Evolutionary conservation across 2,113 vertebrate genomes (phyloP), one percentile per base, ranked within the genome.

Genomic region (Gobiocypris rarus): DNA sequence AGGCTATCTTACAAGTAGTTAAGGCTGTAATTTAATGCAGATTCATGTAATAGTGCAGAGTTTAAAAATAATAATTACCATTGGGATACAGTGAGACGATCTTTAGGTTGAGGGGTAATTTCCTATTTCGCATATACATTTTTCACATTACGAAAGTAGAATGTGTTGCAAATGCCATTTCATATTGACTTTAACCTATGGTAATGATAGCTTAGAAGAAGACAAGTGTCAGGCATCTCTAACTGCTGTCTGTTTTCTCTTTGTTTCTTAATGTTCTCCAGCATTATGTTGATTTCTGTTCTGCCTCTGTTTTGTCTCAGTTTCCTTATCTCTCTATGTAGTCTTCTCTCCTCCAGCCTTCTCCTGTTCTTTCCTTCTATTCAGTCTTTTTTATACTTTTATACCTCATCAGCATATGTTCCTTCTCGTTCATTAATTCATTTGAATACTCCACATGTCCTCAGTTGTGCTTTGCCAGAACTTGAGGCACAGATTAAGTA

Each of bases 231-330:
- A 59, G 19, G 52, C 69, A 41, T 77, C 22, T 77, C 58, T 79
- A 79, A 56, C 74, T 15, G 61, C 86, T 83, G 6, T 84, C 67
- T 63, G 84, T 84, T 86, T 81, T 67, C 65, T 89, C 86, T 82
- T 87, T 75, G 76, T 85, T 75, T 77, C 17, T 86, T 24, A 31
- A 70, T 74, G 50, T 80, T 73, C 45, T 48, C 58, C 67, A 98
- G 97, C 96, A 96, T 95, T 97, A 96, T 80, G 96, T 97, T 96
- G 95, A 97, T 95, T 97, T 97, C 94, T 98, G 97, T 95, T 96
- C 97, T 92, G 94, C 97, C 93, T 98, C 97, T 94, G 96, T 96
- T 96, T 96, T 97, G 95, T 96, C 96, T 95, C 96, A 96, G 92
- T 97, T 98, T 94, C 96, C 95, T 0, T 98, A 97, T 93, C 96